Conservation (phyloP, 2,797 vertebrate species). For the Salarias fasciatus region DNA sequence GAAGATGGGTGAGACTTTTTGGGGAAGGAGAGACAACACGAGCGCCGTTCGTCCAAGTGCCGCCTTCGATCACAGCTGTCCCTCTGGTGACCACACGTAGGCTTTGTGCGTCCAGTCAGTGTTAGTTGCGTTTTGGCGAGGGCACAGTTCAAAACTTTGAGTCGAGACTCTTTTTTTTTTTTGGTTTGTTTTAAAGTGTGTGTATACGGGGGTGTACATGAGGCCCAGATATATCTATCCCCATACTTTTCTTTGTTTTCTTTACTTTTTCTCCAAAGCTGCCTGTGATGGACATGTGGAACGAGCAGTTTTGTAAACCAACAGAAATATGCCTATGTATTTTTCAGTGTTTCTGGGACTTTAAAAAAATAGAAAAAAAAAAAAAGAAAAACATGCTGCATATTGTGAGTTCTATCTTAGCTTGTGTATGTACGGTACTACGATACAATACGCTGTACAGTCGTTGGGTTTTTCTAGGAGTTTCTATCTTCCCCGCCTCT, state of each 20-base stretch:
- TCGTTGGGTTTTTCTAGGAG: conserved; percentile 57
- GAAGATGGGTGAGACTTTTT: no score
- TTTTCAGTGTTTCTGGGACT: conserved; percentile 77
- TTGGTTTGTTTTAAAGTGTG: conserved; percentile 20
- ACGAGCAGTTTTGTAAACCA: conserved; percentile 66
- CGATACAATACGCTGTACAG: conserved; percentile 78
- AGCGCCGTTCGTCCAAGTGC: conserved; percentile 43
- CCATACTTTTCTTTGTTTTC: conserved; percentile 28
- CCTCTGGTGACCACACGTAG: conserved; percentile 63
- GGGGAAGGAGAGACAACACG: background rate
- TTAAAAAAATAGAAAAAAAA: conserved; percentile 11
- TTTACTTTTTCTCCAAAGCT: conserved; percentile 60
- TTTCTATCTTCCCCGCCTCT: conserved; percentile 36
- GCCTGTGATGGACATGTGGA: conserved; percentile 55
- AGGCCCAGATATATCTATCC: conserved; percentile 68
- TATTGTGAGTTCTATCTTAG: conserved; percentile 81
- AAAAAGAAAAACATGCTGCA: conserved; percentile 65
- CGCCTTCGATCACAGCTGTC: conserved; percentile 44
- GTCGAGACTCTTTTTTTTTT: conserved; percentile 50
- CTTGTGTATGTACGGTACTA: conserved; percentile 78
- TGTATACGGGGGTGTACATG: conserved; percentile 51
- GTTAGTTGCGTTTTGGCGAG: conserved; percentile 70
- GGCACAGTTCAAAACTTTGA: conserved; percentile 56
- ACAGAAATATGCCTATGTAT: conserved; percentile 67
- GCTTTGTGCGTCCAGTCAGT: conserved; percentile 77